A percentile compares a stretch with the other conserved stretches of the same genome.
Conservation (phyloP, 2,113 vertebrate species). For the Amphilophus citrinellus region DNA sequence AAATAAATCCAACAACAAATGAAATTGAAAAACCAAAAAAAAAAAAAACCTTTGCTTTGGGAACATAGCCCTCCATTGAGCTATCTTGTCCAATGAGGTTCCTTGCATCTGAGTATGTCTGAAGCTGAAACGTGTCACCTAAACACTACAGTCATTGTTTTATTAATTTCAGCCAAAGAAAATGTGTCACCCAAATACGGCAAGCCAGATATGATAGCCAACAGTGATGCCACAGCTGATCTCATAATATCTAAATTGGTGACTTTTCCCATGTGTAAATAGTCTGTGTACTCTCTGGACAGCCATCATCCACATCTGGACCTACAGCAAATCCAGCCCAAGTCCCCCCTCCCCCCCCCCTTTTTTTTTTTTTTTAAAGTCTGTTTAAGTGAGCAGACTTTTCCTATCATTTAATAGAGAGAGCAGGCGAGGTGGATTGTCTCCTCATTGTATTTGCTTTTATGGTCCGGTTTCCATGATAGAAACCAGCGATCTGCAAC, state of each 20-base stretch:
- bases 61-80: neutral
- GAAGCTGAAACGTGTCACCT: neutral
- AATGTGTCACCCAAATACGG: neutral
- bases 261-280: slow-evolving; percentile 17
- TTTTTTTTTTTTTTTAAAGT: slow-evolving; percentile 9
- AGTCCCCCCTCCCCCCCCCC: neutral
- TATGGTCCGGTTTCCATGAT: slow-evolving; percentile 67
- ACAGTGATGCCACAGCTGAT: slow-evolving; percentile 13
- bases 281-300: slow-evolving; percentile 31
- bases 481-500: slow-evolving; percentile 37
- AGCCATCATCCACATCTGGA: slow-evolving; percentile 57
- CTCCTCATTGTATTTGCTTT: slow-evolving; percentile 54
- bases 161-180: neutral
- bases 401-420: slow-evolving; percentile 56
- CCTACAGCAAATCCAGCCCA: slow-evolving; percentile 7
- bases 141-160: neutral
- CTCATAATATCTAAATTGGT: slow-evolving; percentile 15
- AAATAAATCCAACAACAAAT: neutral
- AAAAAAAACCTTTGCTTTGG: neutral
- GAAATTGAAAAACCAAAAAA: neutral
- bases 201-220: neutral
- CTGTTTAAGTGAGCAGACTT: slow-evolving; percentile 53
- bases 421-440: slow-evolving; percentile 52
- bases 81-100: neutral
- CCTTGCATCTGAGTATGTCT: neutral